Percentiles rank a stretch among this genome's conserved stretches.
These are phyloP conservation scores for Argentina silus DNA, from an alignment of 2,797 vertebrate genomes.

Conservation along the genomic window DNA sequence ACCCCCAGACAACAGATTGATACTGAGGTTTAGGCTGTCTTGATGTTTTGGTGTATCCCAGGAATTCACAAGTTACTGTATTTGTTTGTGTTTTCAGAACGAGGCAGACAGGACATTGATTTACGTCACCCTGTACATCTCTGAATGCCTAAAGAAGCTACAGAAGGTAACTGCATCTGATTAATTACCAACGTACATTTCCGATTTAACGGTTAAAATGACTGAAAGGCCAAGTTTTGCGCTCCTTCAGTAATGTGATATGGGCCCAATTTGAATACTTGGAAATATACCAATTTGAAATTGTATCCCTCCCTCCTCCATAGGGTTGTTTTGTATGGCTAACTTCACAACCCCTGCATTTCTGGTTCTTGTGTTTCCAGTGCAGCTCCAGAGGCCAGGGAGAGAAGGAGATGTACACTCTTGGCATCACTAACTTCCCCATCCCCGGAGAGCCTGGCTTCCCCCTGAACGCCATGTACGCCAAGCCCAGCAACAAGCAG, in stretches of 20 bases:
- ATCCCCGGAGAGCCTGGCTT: slow-evolving; percentile 97
- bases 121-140: slow-evolving; percentile 97
- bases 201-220: neutral
- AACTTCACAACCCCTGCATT: neutral
- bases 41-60: neutral
- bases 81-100: slow-evolving; percentile 79
- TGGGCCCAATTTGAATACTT: neutral
- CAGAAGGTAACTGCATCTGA: slow-evolving; percentile 85
- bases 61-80: neutral
- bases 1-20: too few species aligned
- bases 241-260: neutral
- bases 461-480: slow-evolving; percentile 95
- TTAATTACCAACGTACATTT: neutral
- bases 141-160: slow-evolving; percentile 96
- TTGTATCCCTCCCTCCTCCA: too few species aligned
- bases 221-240: neutral
- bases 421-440: slow-evolving; percentile 96
- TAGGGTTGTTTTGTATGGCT: neutral
- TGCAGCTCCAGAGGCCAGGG: slow-evolving; percentile 94
- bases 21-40: too few species aligned
- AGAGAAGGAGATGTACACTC: slow-evolving; percentile 97
- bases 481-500: slow-evolving; percentile 90
- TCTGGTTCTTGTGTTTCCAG: slow-evolving; percentile 67
- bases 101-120: slow-evolving; percentile 98
- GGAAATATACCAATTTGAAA: neutral